Conservation (phyloP, 2,113 vertebrate species). For the Aramus guarauna region DNA sequence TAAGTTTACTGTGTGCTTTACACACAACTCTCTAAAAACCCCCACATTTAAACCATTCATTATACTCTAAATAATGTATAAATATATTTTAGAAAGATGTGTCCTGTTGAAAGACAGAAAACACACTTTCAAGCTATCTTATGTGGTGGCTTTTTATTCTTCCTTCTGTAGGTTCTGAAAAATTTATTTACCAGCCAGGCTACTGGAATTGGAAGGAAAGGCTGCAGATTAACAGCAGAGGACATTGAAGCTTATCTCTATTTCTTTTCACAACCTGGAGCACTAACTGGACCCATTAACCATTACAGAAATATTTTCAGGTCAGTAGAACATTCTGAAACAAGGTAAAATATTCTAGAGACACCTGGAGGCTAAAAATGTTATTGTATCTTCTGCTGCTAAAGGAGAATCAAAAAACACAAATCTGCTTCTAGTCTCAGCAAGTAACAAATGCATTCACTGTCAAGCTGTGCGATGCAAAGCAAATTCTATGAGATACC, state of each 20-base stretch:
- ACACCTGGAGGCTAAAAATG: neutral
- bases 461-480: neutral
- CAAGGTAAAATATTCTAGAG: neutral
- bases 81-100: neutral
- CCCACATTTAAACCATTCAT: neutral
- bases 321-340: constrained; percentile 66
- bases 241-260: constrained; percentile 95
- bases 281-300: constrained; percentile 92
- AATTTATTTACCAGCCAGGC: constrained; percentile 89
- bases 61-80: neutral
- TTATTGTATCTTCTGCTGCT: neutral
- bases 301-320: constrained; percentile 95
- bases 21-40: neutral
- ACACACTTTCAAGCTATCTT: neutral
- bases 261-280: constrained; percentile 92
- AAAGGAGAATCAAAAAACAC: neutral
- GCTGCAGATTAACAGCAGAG: constrained; percentile 85
- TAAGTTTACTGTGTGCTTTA: neutral
- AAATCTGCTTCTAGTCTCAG: neutral
- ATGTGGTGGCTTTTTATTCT: neutral
- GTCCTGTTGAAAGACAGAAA: neutral
- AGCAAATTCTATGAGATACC: neutral
- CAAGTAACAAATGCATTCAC: neutral
- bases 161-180: constrained; percentile 82
- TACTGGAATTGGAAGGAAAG: constrained; percentile 89